Conservation (phyloP, 2,113 vertebrate genomes). For the Falcunculus frontatus region DNA sequence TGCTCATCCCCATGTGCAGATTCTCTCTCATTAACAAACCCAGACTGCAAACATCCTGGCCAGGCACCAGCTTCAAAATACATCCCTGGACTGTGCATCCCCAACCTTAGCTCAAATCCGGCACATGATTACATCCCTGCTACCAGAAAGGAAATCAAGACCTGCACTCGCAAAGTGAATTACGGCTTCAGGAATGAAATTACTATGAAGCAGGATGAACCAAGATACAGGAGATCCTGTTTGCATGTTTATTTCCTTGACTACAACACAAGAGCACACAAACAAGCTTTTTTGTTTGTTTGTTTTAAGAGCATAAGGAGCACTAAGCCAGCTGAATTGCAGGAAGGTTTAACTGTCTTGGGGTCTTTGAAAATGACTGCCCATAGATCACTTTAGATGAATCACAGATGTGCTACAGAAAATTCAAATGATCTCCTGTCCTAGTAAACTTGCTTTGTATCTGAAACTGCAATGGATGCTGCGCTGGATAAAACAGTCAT, state of each 20-base stretch:
- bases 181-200: not conserved
- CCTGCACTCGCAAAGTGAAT: not conserved
- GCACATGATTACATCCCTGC: not conserved
- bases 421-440: not conserved
- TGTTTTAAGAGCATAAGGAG: not conserved
- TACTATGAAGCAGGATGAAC: not conserved
- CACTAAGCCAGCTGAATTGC: not conserved
- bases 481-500: fast-evolving
- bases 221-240: conserved; percentile 10
- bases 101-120: fast-evolving
- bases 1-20: not conserved
- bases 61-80: not conserved
- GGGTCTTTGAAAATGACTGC: not conserved
- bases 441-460: not conserved
- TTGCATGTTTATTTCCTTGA: conserved; percentile 19
- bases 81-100: not conserved
- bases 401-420: not conserved
- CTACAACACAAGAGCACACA: not conserved
- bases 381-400: not conserved
- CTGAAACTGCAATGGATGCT: not conserved
- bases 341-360: not conserved
- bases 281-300: not conserved
- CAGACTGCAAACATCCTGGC: not conserved
- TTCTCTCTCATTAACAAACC: not conserved
- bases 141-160: not conserved